These are phyloP conservation scores for Cyclophora albipunctata DNA, from an alignment of 2,888 invertebrate species.

Conservation along the genomic window DNA sequence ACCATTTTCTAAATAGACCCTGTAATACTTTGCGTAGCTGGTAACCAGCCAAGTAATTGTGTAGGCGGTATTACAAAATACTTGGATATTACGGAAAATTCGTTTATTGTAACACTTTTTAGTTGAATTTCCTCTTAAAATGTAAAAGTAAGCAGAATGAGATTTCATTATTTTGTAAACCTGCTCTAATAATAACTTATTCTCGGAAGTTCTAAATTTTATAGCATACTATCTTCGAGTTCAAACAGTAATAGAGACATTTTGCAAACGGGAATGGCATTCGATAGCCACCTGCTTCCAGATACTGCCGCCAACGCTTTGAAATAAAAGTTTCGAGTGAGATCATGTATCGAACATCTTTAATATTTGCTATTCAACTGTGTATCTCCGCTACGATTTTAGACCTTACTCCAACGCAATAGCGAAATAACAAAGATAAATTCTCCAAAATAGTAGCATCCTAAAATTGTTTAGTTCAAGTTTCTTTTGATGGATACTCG, in stretches of 20 bases:
- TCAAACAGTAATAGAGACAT: slow-evolving; percentile 27
- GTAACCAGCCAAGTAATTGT: too few relatives aligned
- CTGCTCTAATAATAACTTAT: too few relatives aligned
- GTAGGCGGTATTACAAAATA: too few relatives aligned
- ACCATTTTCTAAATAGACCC: slow-evolving; percentile 10
- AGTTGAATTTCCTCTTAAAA: too few relatives aligned
- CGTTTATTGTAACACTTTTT: too few relatives aligned
- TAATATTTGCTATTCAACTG: slow-evolving; percentile 17
- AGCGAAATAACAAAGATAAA: slow-evolving; percentile 16
- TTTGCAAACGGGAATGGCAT: slow-evolving; percentile 21
- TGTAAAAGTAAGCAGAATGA: too few relatives aligned
- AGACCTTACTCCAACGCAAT: slow-evolving; percentile 25
- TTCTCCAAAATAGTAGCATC: slow-evolving; percentile 14
- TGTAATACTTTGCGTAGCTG: not conserved
- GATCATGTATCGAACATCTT: slow-evolving; percentile 35
- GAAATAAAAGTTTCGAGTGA: slow-evolving; percentile 50
- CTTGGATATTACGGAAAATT: too few relatives aligned
- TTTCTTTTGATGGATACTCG: slow-evolving; percentile 41
- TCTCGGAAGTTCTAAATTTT: too few relatives aligned
- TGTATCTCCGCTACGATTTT: slow-evolving; percentile 19
- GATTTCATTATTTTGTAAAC: too few relatives aligned
- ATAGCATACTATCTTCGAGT: too few relatives aligned
- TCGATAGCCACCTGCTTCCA: slow-evolving; percentile 29
- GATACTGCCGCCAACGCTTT: slow-evolving; percentile 24
- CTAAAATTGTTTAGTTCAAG: slow-evolving; percentile 28